Base-by-base conservation (phyloP, 2,113 vertebrate genomes). In the Tichodroma muraria region DNA sequence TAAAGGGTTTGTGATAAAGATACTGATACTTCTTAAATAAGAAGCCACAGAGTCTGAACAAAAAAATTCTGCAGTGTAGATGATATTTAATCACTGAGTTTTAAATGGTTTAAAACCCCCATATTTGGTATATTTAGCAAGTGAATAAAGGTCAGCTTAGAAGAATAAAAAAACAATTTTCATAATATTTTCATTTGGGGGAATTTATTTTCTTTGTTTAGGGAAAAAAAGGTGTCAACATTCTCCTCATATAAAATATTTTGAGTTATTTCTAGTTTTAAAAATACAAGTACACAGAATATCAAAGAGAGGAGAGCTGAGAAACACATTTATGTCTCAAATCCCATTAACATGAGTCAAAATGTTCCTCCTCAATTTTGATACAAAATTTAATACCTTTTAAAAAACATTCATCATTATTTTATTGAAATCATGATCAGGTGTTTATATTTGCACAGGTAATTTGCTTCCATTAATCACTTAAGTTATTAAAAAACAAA, bases 191-290 rank as follows among this genome's bases (percentile, higher is more conserved):
- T 77, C n/a, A 5, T 64, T 78, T 23, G 17, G 9, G 5, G 3
- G 4, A 73, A 38, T 25, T n/a, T 49, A 6, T 37, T 78, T 50
- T 65, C 45, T 63, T 63, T 52, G 4, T 38, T 63, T 81, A 37
- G 15, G 31, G 30, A 53, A 61, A 73, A 10, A 30, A 5, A 5
- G 0, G 3, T 7, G 18, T 23, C 14, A 57, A 52, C 1, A 13
- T 79, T 80, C 6, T 66, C 18, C 11, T 80, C 4, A 35, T 44
- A 66, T 18, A 52, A 66, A 63, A 57, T 61, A 66, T 28, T 89
- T 65, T 47, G 2, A 21, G 13, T 28, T 75, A 56, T 45, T 79
- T 79, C 52, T 37, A 38, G 8, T 70, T 83, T 91, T 61, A 11
- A 76, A 69, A 75, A 76, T 61, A 6, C 5, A 6, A 33, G 3